Evolutionary conservation across 2,888 invertebrate species (phyloP), one percentile per base, ranked within the genome.

Genomic region (Callinectes sapidus): DNA sequence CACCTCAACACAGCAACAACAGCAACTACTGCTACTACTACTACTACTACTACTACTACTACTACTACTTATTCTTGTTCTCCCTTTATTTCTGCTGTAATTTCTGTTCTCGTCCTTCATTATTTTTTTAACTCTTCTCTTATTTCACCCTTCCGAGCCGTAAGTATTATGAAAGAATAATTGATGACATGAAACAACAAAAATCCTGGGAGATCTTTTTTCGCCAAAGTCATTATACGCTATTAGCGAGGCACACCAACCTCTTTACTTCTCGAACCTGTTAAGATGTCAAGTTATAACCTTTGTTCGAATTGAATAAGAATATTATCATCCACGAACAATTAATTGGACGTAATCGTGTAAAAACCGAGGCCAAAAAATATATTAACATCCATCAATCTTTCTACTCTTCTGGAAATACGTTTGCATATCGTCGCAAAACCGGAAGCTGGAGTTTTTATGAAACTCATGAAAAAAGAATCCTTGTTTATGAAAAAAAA

Each of bases 41-140:
- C 71, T 71, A 71, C 42, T 86, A 23, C 86, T 86, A 42, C 86
- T 86, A 23, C 86, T 71, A 71, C 71, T 71, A n/a, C 71, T 71
- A 28, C 71, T 71, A 71, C 71, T 71, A 14, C 85, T 89, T 23
- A 5, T 23, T 35, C 71, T 71, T 2, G 8, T 28, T n/a, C 71
- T 87, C 8, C 32, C 28, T 28, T 8, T 87, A 35, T 18, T 14
- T 28, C 48, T n/a, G 1, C 61, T 3, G 5, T 23, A 2, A 23
- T 23, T 23, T 23, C 10, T 23, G 61, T 61, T 23, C 23, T 61
- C 23, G 23, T 61, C 61, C 23, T 61, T 61, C 61, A 23, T 61
- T 5, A 18, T 61, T 13, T 61, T 18, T 1, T 61, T 61, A 55
- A 0, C 23, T 61, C 2, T 23, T 23, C 23, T 61, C 61, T 23